Percentiles rank a stretch among this genome's conserved stretches.
Evolutionary conservation across 2,797 vertebrate genomes (phyloP).

Genomic region (Sciaenops ocellatus): DNA sequence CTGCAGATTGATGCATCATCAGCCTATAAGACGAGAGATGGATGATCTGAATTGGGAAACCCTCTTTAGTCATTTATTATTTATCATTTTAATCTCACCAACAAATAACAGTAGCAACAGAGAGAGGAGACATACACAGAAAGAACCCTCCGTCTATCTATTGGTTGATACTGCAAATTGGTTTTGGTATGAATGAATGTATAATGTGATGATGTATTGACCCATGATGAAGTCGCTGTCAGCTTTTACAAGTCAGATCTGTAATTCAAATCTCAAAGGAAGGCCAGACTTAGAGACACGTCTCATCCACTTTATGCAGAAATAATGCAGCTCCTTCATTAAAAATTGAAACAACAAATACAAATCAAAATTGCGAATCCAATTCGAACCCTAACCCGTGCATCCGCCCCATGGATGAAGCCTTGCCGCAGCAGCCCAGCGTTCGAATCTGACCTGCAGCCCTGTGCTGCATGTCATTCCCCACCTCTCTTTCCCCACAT

Average conservation of each 20-base stretch:
- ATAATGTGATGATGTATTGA: conserved; percentile 3
- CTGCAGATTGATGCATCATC: not conserved
- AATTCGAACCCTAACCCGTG: too few relatives aligned
- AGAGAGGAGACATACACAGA: not conserved
- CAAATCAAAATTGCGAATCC: too few relatives aligned
- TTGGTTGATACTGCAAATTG: not conserved
- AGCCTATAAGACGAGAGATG: not conserved
- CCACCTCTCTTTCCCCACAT: too few relatives aligned
- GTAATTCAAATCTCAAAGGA: too few relatives aligned
- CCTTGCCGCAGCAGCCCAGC: too few relatives aligned
- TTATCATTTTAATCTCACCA: not conserved
- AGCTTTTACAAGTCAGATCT: not conserved
- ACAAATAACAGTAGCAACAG: not conserved
- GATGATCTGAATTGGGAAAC: not conserved
- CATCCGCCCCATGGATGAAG: too few relatives aligned
- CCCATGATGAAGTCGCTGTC: not conserved
- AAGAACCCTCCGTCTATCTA: not conserved
- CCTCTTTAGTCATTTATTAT: not conserved
- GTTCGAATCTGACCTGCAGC: too few relatives aligned
- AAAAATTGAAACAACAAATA: not conserved
- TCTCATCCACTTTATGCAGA: not conserved
- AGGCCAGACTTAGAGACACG: not conserved
- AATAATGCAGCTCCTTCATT: not conserved
- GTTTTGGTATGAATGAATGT: not conserved
- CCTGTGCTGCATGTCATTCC: too few relatives aligned